These are phyloP conservation scores for Phalacrocorax aristotelis DNA, from an alignment of 2,113 vertebrate species.

Conservation along the genomic window DNA sequence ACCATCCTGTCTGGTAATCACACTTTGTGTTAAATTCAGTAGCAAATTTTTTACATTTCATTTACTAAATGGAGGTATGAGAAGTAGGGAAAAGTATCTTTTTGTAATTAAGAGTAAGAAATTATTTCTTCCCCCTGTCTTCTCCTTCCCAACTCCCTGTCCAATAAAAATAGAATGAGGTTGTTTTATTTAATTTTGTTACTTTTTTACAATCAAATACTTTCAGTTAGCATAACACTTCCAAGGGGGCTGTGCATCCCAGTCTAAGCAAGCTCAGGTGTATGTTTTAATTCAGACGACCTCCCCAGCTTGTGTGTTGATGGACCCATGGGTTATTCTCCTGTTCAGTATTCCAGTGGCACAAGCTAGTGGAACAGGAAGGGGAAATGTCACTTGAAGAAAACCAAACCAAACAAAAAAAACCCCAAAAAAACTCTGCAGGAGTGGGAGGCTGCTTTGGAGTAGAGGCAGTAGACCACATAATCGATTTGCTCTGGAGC, in stretches of 20 bases:
- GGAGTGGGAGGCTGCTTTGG: background rate
- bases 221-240: background rate
- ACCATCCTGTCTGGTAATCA: background rate
- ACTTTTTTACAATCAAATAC: background rate
- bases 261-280: background rate
- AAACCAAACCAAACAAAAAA: background rate
- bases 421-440: background rate
- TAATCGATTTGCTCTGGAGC: fast-evolving
- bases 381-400: background rate
- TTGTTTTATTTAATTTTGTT: background rate
- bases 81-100: background rate
- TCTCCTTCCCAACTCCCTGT: background rate
- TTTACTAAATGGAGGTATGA: background rate
- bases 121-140: background rate
- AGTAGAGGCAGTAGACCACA: background rate
- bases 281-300: background rate
- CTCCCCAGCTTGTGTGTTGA: background rate
- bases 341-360: background rate
- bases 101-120: background rate
- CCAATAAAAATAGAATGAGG: background rate
- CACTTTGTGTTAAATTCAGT: background rate
- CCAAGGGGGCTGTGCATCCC: background rate
- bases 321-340: background rate
- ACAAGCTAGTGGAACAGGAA: background rate
- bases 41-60: background rate